Evolutionary conservation across 2,888 invertebrate genomes (phyloP).

Genomic region (Platycheirus albimanus): DNA sequence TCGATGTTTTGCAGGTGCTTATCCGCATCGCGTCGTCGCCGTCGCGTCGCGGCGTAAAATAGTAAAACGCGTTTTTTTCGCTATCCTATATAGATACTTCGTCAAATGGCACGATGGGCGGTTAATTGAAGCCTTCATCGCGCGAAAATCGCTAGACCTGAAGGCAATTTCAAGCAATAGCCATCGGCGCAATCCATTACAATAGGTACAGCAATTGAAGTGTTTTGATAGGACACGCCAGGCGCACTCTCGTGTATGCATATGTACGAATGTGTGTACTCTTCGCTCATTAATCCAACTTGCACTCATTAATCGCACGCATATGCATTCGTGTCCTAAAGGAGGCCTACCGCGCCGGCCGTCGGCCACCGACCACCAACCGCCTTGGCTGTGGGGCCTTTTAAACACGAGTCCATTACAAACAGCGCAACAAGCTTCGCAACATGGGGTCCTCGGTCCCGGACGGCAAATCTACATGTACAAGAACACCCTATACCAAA

Average conservation of each 20-base stretch:
- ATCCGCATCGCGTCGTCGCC: too few species aligned
- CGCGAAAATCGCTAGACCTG: constrained; percentile 45
- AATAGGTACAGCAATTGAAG: constrained; percentile 53
- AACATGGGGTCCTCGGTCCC: constrained; percentile 66
- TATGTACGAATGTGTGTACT: constrained; percentile 33
- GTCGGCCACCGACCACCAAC: constrained; percentile 46
- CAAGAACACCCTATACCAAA: constrained; percentile 18
- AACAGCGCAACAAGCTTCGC: constrained; percentile 66
- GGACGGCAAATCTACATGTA: constrained; percentile 53
- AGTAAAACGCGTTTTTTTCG: neutral
- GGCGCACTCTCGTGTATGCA: constrained; percentile 20
- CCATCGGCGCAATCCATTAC: constrained; percentile 39
- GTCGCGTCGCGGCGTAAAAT: too few species aligned
- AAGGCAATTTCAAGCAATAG: constrained; percentile 28
- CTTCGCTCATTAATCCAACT: constrained; percentile 62
- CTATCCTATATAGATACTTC: constrained; percentile 2
- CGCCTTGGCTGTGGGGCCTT: constrained; percentile 67
- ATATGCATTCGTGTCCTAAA: constrained; percentile 39
- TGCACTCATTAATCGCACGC: constrained; percentile 72
- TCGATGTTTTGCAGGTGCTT: constrained; percentile 65
- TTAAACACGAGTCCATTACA: constrained; percentile 70
- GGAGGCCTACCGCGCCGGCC: constrained; percentile 26
- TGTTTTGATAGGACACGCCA: constrained; percentile 71
- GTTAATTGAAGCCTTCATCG: constrained; percentile 73
- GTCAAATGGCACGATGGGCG: constrained; percentile 65